Evolutionary conservation across 1,140 invertebrate species (phyloP).

Genomic region (Drosophila kepulauana): DNA sequence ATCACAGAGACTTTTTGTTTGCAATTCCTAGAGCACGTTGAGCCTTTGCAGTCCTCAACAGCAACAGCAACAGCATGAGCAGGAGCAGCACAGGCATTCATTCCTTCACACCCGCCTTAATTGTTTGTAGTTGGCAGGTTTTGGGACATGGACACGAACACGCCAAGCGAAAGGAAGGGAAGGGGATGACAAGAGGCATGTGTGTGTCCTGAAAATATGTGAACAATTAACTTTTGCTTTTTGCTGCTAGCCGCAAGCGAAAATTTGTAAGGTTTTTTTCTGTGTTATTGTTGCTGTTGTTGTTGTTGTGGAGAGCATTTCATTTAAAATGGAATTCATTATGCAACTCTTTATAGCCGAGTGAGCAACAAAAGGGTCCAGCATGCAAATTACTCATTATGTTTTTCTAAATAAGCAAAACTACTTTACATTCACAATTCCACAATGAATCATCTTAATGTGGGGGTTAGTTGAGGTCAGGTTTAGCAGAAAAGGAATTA

Average conservation of each 20-base stretch:
- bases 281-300: constrained; percentile 3
- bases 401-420: constrained; percentile 36
- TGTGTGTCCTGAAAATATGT: constrained; percentile 62
- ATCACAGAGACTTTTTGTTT: constrained; percentile 22
- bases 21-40: constrained; percentile 4
- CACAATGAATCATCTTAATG: constrained; percentile 14
- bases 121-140: constrained; percentile 43
- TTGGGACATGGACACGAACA: neutral
- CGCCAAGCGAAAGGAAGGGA: neutral
- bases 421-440: constrained; percentile 1
- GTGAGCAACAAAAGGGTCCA: constrained; percentile 1
- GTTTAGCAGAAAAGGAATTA: neutral
- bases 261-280: constrained; percentile 52
- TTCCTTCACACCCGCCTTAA: constrained; percentile 23
- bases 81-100: neutral
- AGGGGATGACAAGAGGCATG: constrained; percentile 29
- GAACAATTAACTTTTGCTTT: constrained; percentile 64
- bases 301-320: constrained; percentile 45
- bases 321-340: constrained; percentile 57
- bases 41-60: no score
- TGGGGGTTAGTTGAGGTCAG: neutral
- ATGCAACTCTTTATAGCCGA: constrained; percentile 17
- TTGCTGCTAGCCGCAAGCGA: constrained; percentile 29
- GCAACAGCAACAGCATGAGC: neutral
- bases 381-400: constrained; percentile 30